Base-by-base conservation (phyloP, 2,113 vertebrate genomes). In the Alectura lathami region DNA sequence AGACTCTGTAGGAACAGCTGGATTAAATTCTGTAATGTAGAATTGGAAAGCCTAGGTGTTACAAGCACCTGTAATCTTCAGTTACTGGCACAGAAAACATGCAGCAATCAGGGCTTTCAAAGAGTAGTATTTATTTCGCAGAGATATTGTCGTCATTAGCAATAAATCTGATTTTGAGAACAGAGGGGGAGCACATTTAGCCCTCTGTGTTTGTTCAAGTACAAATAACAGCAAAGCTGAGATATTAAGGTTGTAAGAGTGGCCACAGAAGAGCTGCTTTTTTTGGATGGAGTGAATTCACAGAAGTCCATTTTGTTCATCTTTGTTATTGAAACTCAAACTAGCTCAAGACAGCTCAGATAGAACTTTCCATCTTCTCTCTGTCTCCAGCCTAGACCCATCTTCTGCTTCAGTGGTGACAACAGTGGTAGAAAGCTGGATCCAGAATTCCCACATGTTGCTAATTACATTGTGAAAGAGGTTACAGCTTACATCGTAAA, bases 381-480 rank as follows among this genome's bases (percentile, higher is more conserved):
- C 20, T 79, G 9, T 27, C 75, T 89, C 50, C 42, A 70, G 22
- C 57, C 74, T 76, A 76, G 48, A 43, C 32, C 30, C 66, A 84
- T 66, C 80, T 80, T 88, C 64, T 94, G 21, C 40, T 80, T 93
- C 85, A 77, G 16, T 42, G 36, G 27, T 83, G 62, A 69, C 74
- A 85, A 43, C 24, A 3, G 0, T 57, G 43, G 24, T 48, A 72
- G 50, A 95, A 17, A 26, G 48, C 45, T 85, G 75, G 27, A 87
- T 88, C 21, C 27, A 80, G 67, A 77, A 79, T 77, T 84, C 73
- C 56, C 51, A 74, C 69, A 42, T 57, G 53, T 7, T 32, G 13
- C n/a, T 95, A 93, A 87, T 91, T 91, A 88, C 0, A 2, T 32
- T 89, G 36, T 85, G 75, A 96, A 94, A 91, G 38, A 60, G 18